A percentile compares a stretch with the other conserved stretches of the same genome.
Evolutionary conservation across 2,113 vertebrate genomes (phyloP).

Genomic region (Oryctolagus cuniculus): DNA sequence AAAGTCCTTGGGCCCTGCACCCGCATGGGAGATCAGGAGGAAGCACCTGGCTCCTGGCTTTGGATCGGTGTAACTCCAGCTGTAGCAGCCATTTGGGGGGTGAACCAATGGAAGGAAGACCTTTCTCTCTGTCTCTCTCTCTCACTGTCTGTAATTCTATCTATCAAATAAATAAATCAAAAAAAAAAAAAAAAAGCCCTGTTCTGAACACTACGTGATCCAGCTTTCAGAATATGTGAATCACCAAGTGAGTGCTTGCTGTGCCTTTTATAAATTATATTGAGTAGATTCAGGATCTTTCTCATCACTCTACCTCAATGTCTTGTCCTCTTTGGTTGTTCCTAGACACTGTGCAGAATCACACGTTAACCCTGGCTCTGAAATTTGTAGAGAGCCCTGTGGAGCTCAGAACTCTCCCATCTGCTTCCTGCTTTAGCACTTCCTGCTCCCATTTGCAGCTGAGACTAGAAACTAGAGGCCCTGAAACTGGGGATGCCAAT

Average conservation of each 20-base stretch:
- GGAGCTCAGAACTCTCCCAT: not conserved
- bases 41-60: too few species aligned
- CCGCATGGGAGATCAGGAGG: too few species aligned
- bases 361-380: rapidly evolving
- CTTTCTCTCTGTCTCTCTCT: too few species aligned
- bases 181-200: too few species aligned
- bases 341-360: not conserved
- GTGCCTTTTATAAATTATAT: not conserved
- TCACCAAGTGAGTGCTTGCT: not conserved
- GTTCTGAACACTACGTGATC: not conserved
- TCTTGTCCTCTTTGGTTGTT: not conserved
- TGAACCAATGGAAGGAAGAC: too few species aligned
- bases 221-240: not conserved
- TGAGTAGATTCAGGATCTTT: not conserved
- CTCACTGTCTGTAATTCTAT: too few species aligned
- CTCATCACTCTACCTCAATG: not conserved
- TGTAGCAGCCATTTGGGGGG: too few species aligned
- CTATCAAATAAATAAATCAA: too few species aligned
- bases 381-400: too few species aligned
- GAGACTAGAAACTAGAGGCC: not conserved
- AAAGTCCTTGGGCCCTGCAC: too few species aligned
- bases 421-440: not conserved
- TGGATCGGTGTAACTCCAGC: too few species aligned
- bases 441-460: not conserved
- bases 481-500: not conserved